A percentile compares a stretch with the other conserved stretches of the same genome.
These are phyloP conservation scores for Catharus minimus DNA, from an alignment of 2,113 vertebrate species.

Conservation along the genomic window DNA sequence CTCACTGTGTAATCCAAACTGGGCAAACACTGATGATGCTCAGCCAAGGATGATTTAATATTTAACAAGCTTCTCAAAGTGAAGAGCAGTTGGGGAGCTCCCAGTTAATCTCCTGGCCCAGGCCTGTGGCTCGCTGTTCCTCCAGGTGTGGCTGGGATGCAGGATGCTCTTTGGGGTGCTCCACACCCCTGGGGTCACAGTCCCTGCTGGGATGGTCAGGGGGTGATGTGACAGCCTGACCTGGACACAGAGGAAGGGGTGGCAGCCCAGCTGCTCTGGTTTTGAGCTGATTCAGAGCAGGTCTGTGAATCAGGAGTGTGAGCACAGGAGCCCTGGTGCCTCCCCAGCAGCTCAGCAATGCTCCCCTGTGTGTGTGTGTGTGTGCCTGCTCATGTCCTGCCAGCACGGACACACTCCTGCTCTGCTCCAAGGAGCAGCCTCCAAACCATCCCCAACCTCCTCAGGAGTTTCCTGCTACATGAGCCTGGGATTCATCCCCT, in stretches of 20 bases:
- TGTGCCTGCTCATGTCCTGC: neutral
- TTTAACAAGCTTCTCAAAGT: neutral
- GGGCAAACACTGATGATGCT: neutral
- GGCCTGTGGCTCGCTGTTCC: neutral
- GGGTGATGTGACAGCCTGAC: neutral
- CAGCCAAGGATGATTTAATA: neutral
- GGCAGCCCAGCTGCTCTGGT: neutral
- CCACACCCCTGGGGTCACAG: fast-evolving
- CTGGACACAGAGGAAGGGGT: neutral
- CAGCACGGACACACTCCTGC: neutral
- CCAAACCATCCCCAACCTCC: neutral
- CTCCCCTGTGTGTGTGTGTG: neutral
- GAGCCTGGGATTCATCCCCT: neutral
- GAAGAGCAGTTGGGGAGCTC: neutral
- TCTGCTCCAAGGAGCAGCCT: neutral
- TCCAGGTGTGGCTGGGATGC: neutral
- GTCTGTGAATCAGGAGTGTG: neutral
- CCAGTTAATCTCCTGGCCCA: neutral
- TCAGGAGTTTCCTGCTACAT: neutral
- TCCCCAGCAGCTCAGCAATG: neutral
- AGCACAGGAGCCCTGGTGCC: neutral
- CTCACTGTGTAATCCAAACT: neutral
- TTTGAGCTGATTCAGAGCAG: neutral
- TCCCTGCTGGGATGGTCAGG: neutral
- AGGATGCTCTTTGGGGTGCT: neutral